Conservation (phyloP, 2,797 vertebrate species). For the Hypotaenidia okinawae region DNA sequence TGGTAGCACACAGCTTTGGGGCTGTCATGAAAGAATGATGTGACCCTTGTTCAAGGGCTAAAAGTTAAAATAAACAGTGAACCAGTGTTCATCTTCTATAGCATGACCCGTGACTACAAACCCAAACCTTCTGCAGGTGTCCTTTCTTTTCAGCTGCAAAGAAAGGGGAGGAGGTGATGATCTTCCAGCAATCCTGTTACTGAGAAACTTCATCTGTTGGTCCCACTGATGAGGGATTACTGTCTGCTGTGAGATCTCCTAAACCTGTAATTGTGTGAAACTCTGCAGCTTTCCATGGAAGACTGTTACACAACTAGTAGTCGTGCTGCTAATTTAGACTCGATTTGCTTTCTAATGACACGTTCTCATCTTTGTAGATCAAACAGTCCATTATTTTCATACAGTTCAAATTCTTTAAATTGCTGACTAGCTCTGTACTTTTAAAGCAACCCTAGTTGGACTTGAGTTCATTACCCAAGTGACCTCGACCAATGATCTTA, state of each 20-base stretch:
- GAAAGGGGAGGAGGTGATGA: constrained; percentile 10
- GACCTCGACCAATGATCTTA: not conserved
- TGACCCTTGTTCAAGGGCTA: not conserved
- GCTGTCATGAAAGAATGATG: not conserved
- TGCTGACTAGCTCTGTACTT: not conserved
- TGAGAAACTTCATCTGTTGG: constrained; percentile 36
- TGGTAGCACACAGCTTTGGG: not conserved
- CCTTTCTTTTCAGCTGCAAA: not conserved
- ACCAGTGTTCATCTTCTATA: not conserved
- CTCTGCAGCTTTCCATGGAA: not conserved
- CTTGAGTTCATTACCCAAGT: not conserved
- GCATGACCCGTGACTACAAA: not conserved
- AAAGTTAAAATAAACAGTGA: not conserved
- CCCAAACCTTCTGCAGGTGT: not conserved
- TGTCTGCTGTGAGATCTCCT: constrained; percentile 2
- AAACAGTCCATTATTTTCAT: not conserved
- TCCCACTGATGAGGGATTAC: not conserved
- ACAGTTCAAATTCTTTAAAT: not conserved
- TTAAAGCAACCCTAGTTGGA: not conserved
- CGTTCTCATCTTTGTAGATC: not conserved
- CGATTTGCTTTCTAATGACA: not conserved
- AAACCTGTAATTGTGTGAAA: not conserved
- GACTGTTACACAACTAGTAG: not conserved
- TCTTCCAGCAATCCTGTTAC: constrained; percentile 25
- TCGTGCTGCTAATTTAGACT: not conserved